phyloP scores from a whole-genome alignment of 1,140 invertebrate genomes.

The Maconellicoccus hirsutus region DNA sequence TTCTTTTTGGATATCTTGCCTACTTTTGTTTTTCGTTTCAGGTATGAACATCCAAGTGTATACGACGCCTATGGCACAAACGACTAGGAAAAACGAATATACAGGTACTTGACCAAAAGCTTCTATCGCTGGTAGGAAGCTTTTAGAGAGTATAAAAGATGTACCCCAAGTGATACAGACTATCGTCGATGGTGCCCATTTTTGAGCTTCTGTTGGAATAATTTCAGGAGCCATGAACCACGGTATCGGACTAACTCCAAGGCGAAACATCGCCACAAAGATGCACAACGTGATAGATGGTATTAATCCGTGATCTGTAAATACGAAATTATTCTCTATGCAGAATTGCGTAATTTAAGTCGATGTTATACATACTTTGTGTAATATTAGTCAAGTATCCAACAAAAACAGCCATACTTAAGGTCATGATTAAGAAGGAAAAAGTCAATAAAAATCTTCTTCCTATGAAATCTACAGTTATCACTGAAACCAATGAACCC shows the following conservation, averaged over 20 bases:
- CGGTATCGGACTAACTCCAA: constrained; percentile 60
- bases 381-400: constrained; percentile 31
- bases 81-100: constrained; percentile 69
- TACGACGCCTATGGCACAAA: constrained; percentile 56
- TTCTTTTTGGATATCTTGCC: constrained; percentile 64
- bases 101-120: constrained; percentile 53
- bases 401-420: constrained; percentile 28
- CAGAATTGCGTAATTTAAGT: too few relatives aligned
- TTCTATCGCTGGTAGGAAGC: constrained; percentile 34
- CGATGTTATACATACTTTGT: background rate
- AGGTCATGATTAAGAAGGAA: constrained; percentile 27
- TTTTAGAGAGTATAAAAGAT: constrained; percentile 44
- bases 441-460: constrained; percentile 29
- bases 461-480: constrained; percentile 33
- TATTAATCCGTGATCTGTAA: constrained; percentile 32
- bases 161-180: constrained; percentile 40
- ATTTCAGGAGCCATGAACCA: constrained; percentile 57
- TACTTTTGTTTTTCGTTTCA: constrained; percentile 80
- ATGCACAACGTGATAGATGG: constrained; percentile 38
- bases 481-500: constrained; percentile 32
- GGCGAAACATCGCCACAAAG: constrained; percentile 42
- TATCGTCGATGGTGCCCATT: constrained; percentile 40
- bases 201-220: constrained; percentile 50
- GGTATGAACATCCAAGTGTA: constrained; percentile 67
- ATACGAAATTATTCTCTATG: too few relatives aligned